Evolutionary conservation across 2,888 invertebrate species (phyloP), one percentile per base, ranked within the genome.

Genomic region (Colletes collaris): DNA sequence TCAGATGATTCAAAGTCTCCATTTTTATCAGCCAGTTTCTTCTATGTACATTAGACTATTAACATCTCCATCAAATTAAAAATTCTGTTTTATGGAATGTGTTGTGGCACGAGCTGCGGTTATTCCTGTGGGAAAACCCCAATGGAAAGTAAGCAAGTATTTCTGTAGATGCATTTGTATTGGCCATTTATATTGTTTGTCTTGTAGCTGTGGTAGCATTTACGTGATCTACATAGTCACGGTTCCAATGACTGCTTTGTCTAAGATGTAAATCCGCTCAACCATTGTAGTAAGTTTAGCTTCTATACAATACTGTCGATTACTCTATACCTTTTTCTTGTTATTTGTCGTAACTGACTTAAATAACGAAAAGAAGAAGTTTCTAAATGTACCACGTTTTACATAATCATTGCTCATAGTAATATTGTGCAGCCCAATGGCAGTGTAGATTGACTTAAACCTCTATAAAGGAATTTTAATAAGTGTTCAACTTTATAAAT

Each of bases 291-390:
- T n/a, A 94, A 6, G 97, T 94, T 3, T n/a, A n/a, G 95, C 95
- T 81, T 95, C 94, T 82, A 98, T 97, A 79, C 95, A 94, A 80
- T n/a, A n/a, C n/a, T n/a, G n/a, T n/a, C n/a, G n/a, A n/a, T n/a
- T n/a, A n/a, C n/a, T n/a, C n/a, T n/a, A 3, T 74, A 75, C 59
- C 94, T 94, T 50, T 79, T 87, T 19, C 93, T 94, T 76, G 93
- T 93, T 79, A 93, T 94, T 67, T 79, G 85, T 60, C 93, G 94
- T 53, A 96, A 87, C 90, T 95, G n/a, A n/a, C n/a, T 95, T 7
- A 96, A 90, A 66, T 95, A 95, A 0, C 94, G 92, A 88, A 96
- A 97, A 91, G 98, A 97, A 97, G 98, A n/a, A n/a, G n/a, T n/a
- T n/a, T n/a, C n/a, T n/a, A n/a, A n/a, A n/a, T n/a, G n/a, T n/a